Base-by-base conservation (phyloP, 2,797 vertebrate genomes). In the Sibirionetta formosa region DNA sequence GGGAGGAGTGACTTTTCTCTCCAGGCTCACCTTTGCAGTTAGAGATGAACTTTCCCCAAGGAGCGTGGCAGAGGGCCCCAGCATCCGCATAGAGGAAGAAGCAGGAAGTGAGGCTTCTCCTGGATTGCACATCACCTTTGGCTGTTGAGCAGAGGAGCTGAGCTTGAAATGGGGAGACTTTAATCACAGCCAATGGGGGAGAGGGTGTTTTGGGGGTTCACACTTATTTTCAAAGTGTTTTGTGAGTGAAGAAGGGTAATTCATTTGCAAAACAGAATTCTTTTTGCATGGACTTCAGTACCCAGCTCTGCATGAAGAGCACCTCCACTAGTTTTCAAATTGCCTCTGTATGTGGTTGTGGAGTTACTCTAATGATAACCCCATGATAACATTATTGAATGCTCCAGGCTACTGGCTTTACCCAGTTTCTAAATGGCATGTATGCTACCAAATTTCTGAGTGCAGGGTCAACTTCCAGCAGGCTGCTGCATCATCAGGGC, bases 361-460 rank as follows among this genome's bases (percentile, higher is more conserved):
- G 13, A 1, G 2, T 7, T 82, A 14, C 57, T 24, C 31, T 23
- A 0, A 0, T 1, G 13, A 14, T 14, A 5, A 3, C 23, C 33
- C 38, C 14, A 0, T 4, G 16, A 3, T 4, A 44, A 38, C 15
- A 4, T 3, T 6, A 2, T 3, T 5, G 18, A 24, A 13, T 0
- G 35, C 53, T 80, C 22, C 44, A 5, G 11, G 20, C 14, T 19
- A 7, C 26, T 8, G 4, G 18, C 61, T 70, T 42, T 24, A 26
- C 38, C 56, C 14, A 0, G 24, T 3, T 61, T 57, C 24, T 15
- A 18, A 44, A 7, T 1, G 3, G 4, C 46, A 42, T 23, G 11
- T 0, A 1, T 22, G 31, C 54, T 3, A 5, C 22, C 40, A 1
- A 2, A 2, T 50, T 17, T 24, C 29, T 0, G 1, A 51, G 48